phyloP scores from a whole-genome alignment of 2,888 invertebrate genomes.

The Prenolepis imparis region DNA sequence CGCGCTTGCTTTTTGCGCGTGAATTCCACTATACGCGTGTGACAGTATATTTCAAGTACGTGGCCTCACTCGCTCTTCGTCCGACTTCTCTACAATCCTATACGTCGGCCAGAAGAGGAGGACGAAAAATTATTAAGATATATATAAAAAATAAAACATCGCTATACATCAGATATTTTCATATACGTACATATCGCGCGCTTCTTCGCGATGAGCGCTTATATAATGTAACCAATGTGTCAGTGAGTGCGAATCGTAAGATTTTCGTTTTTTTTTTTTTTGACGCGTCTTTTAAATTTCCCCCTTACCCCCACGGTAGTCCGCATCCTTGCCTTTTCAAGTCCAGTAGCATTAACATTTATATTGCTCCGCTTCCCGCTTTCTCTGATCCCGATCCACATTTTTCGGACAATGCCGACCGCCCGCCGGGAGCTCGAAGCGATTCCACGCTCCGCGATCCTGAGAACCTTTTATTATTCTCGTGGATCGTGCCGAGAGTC shows the following conservation, averaged over 20 bases:
- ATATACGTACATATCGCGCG: constrained; percentile 71
- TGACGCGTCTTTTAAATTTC: constrained; percentile 55
- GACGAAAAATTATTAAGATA: background rate
- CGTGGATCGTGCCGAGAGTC: constrained; percentile 65
- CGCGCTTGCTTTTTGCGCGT: constrained; percentile 52
- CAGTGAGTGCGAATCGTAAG: constrained; percentile 44
- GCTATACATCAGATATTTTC: constrained; percentile 64
- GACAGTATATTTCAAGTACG: constrained; percentile 53
- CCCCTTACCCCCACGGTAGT: constrained; percentile 43
- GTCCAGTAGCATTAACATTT: constrained; percentile 80
- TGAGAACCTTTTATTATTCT: constrained; percentile 72
- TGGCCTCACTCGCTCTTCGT: constrained; percentile 28
- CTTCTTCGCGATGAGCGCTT: constrained; percentile 43
- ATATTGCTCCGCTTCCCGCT: constrained; percentile 77
- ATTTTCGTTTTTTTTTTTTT: constrained; percentile 55
- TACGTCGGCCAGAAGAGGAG: constrained; percentile 24
- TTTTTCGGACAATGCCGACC: constrained; percentile 76
- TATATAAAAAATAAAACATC: constrained; percentile 55
- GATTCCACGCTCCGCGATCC: constrained; percentile 59
- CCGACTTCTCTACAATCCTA: background rate
- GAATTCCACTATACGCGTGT: constrained; percentile 28
- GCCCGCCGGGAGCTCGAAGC: constrained; percentile 67
- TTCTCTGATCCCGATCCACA: constrained; percentile 66
- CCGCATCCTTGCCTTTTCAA: constrained; percentile 57
- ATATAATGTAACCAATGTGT: background rate